phyloP scores from a whole-genome alignment of 2,113 vertebrate species.

The Nothobranchius furzeri region DNA sequence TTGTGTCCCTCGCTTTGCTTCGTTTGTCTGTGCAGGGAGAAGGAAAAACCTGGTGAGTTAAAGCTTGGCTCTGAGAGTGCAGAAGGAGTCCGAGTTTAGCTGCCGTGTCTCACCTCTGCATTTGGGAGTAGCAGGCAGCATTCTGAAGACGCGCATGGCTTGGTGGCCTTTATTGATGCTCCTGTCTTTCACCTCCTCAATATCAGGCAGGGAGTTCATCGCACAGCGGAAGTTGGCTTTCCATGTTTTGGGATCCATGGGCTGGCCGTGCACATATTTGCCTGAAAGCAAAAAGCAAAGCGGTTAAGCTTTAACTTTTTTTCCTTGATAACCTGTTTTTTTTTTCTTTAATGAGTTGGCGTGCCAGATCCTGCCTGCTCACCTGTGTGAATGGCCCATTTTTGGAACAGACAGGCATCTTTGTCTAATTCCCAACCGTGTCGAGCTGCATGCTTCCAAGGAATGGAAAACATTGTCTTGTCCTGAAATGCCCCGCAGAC shows the following conservation, averaged over 20 bases:
- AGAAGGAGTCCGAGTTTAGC: background rate
- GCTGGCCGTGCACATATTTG: conserved; percentile 83
- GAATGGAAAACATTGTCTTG: conserved; percentile 89
- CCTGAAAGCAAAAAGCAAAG: conserved; percentile 71
- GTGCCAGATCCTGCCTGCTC: conserved; percentile 10
- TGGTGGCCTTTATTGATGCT: conserved; percentile 92
- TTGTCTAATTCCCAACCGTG: conserved; percentile 95
- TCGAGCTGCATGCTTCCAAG: conserved; percentile 96
- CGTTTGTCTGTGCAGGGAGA: conserved; percentile 82
- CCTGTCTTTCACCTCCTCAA: conserved; percentile 91
- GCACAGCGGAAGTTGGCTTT: conserved; percentile 98
- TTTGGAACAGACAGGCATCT: conserved; percentile 91
- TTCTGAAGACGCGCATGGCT: conserved; percentile 91
- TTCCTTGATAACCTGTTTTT: accelerated
- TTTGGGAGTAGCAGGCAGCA: conserved; percentile 84
- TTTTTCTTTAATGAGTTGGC: background rate
- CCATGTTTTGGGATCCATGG: conserved; percentile 93
- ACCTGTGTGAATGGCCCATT: conserved; percentile 98
- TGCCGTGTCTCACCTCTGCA: conserved; percentile 66
- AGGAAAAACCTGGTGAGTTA: background rate
- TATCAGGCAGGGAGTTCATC: conserved; percentile 97
- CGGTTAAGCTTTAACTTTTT: background rate
- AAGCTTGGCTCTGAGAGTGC: background rate
- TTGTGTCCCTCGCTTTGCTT: conserved; percentile 78
- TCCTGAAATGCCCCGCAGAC: conserved; percentile 74